Evolutionary conservation across 2,113 vertebrate genomes (phyloP).

Genomic region (Callaeas wilsoni): DNA sequence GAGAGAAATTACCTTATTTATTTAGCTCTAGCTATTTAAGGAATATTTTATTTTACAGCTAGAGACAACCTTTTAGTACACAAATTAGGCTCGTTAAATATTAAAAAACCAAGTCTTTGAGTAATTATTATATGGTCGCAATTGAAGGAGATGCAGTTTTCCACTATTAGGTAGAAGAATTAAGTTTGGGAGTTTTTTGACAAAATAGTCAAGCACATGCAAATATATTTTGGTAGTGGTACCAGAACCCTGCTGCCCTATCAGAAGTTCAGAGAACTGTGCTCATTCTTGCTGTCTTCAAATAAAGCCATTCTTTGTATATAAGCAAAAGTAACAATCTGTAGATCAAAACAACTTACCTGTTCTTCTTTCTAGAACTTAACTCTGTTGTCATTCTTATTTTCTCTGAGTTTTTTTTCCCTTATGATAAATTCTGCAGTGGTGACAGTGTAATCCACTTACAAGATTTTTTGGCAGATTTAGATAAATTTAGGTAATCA

Average conservation of each 20-base stretch:
- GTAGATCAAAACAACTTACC: neutral
- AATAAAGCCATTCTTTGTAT: neutral
- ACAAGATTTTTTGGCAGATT: neutral
- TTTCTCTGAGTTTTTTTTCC: neutral
- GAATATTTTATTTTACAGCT: neutral
- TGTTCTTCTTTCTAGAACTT: neutral
- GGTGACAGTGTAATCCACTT: neutral
- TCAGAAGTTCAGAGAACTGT: neutral
- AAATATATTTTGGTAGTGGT: neutral
- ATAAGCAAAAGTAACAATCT: neutral
- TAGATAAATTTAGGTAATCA: neutral
- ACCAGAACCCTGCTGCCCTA: neutral
- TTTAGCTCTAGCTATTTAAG: neutral
- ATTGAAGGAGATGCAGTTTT: neutral
- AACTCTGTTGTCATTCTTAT: neutral
- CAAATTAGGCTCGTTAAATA: neutral
- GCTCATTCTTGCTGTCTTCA: neutral
- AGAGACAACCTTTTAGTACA: neutral
- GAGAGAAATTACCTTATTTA: neutral
- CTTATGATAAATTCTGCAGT: neutral
- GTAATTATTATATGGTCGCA: neutral
- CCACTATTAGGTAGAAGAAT: neutral
- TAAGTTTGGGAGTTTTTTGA: neutral
- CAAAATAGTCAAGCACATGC: neutral
- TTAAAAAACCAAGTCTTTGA: neutral